A percentile compares a stretch with the other conserved stretches of the same genome.
These are phyloP conservation scores for Creontiades dilutus DNA, from an alignment of 2,888 invertebrate species.

Conservation along the genomic window DNA sequence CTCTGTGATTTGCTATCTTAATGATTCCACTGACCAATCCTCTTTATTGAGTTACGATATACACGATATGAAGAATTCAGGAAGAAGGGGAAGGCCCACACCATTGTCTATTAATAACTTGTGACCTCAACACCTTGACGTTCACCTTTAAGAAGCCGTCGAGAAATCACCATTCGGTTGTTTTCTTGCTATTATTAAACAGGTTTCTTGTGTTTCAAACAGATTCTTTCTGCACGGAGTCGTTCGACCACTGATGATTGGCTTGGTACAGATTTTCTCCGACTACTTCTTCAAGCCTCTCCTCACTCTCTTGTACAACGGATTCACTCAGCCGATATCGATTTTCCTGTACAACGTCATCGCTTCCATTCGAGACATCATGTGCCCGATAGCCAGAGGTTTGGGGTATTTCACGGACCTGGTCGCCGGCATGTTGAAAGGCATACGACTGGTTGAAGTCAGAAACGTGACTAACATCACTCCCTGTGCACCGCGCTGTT, in stretches of 20 bases:
- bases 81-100: no score
- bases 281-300: slow-evolving; percentile 86
- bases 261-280: slow-evolving; percentile 82
- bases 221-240: slow-evolving; percentile 82
- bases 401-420: slow-evolving; percentile 81
- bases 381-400: slow-evolving; percentile 82
- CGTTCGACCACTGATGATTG: slow-evolving; percentile 82
- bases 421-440: slow-evolving; percentile 79
- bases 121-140: no score
- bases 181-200: no score
- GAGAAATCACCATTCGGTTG: no score
- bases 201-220: slow-evolving; percentile 10
- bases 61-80: no score
- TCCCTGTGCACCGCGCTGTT: slow-evolving; percentile 40
- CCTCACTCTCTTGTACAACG: slow-evolving; percentile 83
- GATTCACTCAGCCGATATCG: slow-evolving; percentile 84
- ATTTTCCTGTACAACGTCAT: slow-evolving; percentile 83
- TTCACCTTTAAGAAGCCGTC: no score
- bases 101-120: no score
- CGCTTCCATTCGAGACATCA: slow-evolving; percentile 83
- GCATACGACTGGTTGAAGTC: slow-evolving; percentile 80
- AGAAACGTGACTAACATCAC: slow-evolving; percentile 75
- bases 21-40: no score
- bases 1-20: no score
- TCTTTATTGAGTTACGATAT: no score